phyloP scores from a whole-genome alignment of 2,888 invertebrate species.

The Sphecodes monilicornis region DNA sequence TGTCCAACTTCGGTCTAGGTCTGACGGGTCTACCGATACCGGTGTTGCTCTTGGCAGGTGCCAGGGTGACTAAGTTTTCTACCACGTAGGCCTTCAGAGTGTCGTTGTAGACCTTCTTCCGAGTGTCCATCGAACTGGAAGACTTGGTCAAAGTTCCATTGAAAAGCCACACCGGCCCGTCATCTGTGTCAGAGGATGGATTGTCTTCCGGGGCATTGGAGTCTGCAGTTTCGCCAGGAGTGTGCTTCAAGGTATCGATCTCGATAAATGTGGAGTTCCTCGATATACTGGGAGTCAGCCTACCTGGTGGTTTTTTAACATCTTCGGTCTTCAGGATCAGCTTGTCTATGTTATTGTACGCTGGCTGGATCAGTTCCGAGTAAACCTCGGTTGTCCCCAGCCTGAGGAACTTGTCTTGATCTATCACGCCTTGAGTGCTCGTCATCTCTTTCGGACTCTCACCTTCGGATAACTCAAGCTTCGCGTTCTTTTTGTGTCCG shows the following conservation, averaged over 20 bases:
- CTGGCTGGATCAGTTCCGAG: constrained; percentile 72
- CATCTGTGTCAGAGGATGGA: neutral
- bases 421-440: constrained; percentile 52
- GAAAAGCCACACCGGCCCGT: neutral
- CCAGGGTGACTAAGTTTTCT: constrained; percentile 87
- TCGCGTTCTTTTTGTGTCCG: constrained; percentile 52
- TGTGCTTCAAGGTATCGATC: constrained; percentile 70
- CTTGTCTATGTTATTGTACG: constrained; percentile 72
- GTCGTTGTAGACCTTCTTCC: constrained; percentile 79
- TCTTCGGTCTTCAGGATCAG: constrained; percentile 48
- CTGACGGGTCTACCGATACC: constrained; percentile 90
- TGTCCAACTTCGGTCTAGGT: constrained; percentile 87
- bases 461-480: constrained; percentile 65
- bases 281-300: constrained; percentile 44
- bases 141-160: constrained; percentile 42
- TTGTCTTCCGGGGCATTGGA: neutral
- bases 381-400: constrained; percentile 73
- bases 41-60: constrained; percentile 92
- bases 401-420: constrained; percentile 66
- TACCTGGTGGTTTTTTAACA: constrained; percentile 26
- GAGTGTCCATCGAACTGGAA: constrained; percentile 49
- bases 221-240: constrained; percentile 42
- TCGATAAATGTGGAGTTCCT: constrained; percentile 80
- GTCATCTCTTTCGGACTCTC: constrained; percentile 24
- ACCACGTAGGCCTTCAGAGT: constrained; percentile 79